These are phyloP conservation scores for Nycteola revayana DNA, from an alignment of 2,888 invertebrate genomes.

Conservation along the genomic window DNA sequence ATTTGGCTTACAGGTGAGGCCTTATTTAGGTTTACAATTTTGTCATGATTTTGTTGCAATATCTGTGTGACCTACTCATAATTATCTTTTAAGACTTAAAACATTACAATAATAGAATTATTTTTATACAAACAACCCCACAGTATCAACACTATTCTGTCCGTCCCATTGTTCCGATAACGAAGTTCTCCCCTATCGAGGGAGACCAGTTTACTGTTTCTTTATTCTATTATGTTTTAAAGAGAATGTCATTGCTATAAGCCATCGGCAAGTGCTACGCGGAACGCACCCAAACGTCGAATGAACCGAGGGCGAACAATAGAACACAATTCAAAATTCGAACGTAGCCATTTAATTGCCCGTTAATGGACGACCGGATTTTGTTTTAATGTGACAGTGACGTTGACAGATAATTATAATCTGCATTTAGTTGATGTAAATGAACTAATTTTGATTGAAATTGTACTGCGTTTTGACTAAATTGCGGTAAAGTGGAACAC, in stretches of 20 bases:
- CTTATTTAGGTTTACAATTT: too few species aligned
- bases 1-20: too few species aligned
- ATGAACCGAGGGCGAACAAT: slow-evolving; percentile 47
- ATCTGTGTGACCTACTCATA: too few species aligned
- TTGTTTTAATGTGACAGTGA: slow-evolving; percentile 42
- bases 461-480: too few species aligned
- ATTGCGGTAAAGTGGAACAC: too few species aligned
- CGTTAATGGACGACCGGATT: slow-evolving; percentile 37
- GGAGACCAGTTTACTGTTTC: slow-evolving; percentile 77
- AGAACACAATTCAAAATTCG: slow-evolving; percentile 43
- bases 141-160: slow-evolving; percentile 42
- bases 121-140: too few species aligned
- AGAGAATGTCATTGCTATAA: slow-evolving; percentile 78
- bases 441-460: slow-evolving; percentile 1
- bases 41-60: too few species aligned
- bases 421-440: slow-evolving; percentile 5
- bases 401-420: slow-evolving; percentile 21
- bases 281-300: slow-evolving; percentile 39
- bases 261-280: slow-evolving; percentile 67
- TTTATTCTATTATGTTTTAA: slow-evolving; percentile 80
- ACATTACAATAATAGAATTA: too few species aligned
- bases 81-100: too few species aligned
- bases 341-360: slow-evolving; percentile 44
- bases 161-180: slow-evolving; percentile 44
- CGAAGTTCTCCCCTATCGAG: slow-evolving; percentile 67